Evolutionary conservation across 64 coral and sea anemone species (phyloP), one percentile per base, ranked within the genome.

Genomic region (Orbicella faveolata): DNA sequence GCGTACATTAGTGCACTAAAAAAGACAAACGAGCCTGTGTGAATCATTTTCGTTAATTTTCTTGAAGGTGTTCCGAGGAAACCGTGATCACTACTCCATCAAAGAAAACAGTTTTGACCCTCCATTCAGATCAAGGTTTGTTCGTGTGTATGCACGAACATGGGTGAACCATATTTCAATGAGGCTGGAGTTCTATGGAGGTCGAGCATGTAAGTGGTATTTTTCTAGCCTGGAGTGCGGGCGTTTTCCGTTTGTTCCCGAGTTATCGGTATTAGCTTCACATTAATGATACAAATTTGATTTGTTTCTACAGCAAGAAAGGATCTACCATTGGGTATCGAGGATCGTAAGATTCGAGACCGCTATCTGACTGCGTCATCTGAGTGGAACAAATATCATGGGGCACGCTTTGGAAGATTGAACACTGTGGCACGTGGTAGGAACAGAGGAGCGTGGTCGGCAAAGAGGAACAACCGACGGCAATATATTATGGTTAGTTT

Each of bases 181-280:
- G 83, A 92, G 90, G 52, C 52, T 92, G 21, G 90, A 92, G 41
- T 75, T 92, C 26, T 92, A 92, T 36, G 90, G 90, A 73, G 51
- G 61, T 20, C 62, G 36, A 23, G 39, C 90, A 80, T 77, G 90
- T 92, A 80, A 92, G 75, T 78, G 76, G 51, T 61, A 61, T 54
- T 8, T 21, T 57, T 2, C 51, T 9, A 15, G 20, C 7, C 44
- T 48, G 44, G 4, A 48, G 44, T 48, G 44, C 2, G 4, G 44
- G 44, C 44, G 44, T 48, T 48, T 48, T 48, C 44, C 44, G 44
- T 48, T 4, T 48, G 44, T 48, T 48, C 44, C 4, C 44, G 44
- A 48, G 44, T 48, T 6, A 48, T 48, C 5, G 3, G 44, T 48
- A 6, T 48, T 6, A 48, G 44, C 44, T 48, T 48, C 5, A 48